Conservation (phyloP, 1,140 invertebrate species). For the Trichoplusia ni region DNA sequence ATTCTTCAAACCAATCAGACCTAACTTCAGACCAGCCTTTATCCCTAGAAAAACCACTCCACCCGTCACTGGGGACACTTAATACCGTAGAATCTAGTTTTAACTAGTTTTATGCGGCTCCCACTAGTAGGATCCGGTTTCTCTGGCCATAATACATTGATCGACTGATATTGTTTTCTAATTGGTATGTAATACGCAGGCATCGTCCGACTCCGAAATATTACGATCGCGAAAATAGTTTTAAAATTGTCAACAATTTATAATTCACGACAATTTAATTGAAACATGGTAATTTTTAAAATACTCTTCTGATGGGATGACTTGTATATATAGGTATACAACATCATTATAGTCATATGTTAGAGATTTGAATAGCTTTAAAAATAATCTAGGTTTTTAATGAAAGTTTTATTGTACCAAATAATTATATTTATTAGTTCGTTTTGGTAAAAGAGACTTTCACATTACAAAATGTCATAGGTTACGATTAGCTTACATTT, state of each 20-base stretch:
- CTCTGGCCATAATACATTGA: constrained; percentile 42
- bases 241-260: constrained; percentile 10
- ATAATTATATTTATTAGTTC: constrained; percentile 74
- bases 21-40: constrained; percentile 68
- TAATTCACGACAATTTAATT: constrained; percentile 1
- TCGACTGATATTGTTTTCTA: constrained; percentile 27
- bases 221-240: constrained; percentile 4
- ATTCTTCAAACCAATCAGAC: constrained; percentile 67
- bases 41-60: constrained; percentile 60
- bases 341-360: constrained; percentile 72
- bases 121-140: constrained; percentile 35
- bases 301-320: constrained; percentile 16
- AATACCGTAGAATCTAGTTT: constrained; percentile 29
- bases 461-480: constrained; percentile 70
- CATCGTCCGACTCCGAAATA: constrained; percentile 18
- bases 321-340: constrained; percentile 59
- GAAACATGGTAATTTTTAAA: constrained; percentile 16
- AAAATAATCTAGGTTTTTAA: constrained; percentile 58
- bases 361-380: constrained; percentile 76
- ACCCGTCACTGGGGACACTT: constrained; percentile 57
- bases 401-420: constrained; percentile 77
- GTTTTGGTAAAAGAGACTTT: constrained; percentile 75
- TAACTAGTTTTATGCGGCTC: constrained; percentile 26
- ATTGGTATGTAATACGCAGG: constrained; percentile 9
- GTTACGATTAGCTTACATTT: constrained; percentile 60